Conservation (phyloP, 2,113 vertebrate species). For the Turdus rufiventris region DNA sequence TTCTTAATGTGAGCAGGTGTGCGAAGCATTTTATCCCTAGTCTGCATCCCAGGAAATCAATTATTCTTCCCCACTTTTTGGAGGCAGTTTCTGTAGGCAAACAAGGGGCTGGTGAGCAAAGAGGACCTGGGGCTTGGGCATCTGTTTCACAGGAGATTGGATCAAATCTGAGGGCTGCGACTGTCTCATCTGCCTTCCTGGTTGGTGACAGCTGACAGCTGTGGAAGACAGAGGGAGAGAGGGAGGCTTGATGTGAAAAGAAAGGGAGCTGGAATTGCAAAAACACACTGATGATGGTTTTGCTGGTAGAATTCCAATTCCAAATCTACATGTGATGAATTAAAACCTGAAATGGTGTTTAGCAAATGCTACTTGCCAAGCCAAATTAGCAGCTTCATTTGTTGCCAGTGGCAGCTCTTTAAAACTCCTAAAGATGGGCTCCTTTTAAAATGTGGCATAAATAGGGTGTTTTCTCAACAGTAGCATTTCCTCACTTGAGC, state of each 20-base stretch:
- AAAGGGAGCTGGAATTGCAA: constrained; percentile 33
- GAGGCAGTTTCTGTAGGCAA: neutral
- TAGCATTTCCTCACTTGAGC: constrained; percentile 32
- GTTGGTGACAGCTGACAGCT: constrained; percentile 58
- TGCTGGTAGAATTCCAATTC: constrained; percentile 20
- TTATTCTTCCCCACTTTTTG: neutral
- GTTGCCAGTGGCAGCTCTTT: constrained; percentile 46
- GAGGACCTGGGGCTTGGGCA: neutral
- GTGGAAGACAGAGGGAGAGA: constrained; percentile 26
- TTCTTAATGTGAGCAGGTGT: neutral
- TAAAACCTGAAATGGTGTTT: constrained; percentile 50
- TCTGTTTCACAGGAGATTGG: neutral
- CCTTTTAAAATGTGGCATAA: constrained; percentile 50
- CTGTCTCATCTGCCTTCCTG: constrained; percentile 42
- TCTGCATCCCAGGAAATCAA: neutral
- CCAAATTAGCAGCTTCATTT: constrained; percentile 53
- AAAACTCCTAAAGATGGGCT: constrained; percentile 21
- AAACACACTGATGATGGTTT: constrained; percentile 16
- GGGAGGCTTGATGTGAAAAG: constrained; percentile 7
- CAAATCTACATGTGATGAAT: constrained; percentile 46
- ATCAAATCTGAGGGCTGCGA: neutral
- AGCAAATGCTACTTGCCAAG: constrained; percentile 31
- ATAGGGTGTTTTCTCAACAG: constrained; percentile 61
- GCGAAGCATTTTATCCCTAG: neutral
- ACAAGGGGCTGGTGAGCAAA: neutral